phyloP scores from a whole-genome alignment of 2,113 vertebrate genomes.

The Indicator indicator region DNA sequence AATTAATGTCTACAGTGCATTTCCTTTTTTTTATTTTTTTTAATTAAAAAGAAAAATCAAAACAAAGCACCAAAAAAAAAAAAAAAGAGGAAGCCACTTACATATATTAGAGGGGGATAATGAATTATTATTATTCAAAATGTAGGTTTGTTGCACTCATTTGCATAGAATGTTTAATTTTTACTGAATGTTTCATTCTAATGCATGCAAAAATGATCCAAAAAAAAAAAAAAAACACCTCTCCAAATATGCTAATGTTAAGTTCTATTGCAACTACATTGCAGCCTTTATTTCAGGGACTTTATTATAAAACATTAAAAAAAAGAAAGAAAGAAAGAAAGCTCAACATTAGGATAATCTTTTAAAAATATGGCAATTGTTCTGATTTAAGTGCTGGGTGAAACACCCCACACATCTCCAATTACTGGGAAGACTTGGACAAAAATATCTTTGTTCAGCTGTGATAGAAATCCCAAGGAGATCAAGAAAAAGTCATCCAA shows the following conservation, averaged over 20 bases:
- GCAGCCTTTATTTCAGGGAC: constrained; percentile 57
- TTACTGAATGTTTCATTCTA: constrained; percentile 75
- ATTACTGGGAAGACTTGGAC: constrained; percentile 18
- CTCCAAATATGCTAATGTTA: constrained; percentile 76
- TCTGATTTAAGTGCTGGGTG: constrained; percentile 27
- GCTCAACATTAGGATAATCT: constrained; percentile 65
- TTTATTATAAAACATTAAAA: constrained; percentile 73
- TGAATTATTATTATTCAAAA: constrained; percentile 79
- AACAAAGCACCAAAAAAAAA: not conserved
- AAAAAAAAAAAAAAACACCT: constrained; percentile 4
- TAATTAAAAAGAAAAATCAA: not conserved
- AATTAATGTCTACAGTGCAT: constrained; percentile 72
- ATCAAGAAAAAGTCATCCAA: not conserved
- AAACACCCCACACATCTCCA: constrained; percentile 26
- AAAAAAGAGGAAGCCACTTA: constrained; percentile 60
- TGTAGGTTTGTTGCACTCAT: constrained; percentile 70
- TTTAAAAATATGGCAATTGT: constrained; percentile 68
- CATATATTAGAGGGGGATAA: constrained; percentile 73
- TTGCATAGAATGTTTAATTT: constrained; percentile 82
- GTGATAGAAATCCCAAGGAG: not conserved
- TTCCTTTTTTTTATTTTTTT: not conserved
- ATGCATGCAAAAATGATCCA: constrained; percentile 76
- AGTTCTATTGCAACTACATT: constrained; percentile 66
- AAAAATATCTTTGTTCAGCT: not conserved
- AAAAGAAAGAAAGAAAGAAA: constrained; percentile 4